These are phyloP conservation scores for Xiphophorus couchianus DNA, from an alignment of 2,113 vertebrate species.

Conservation along the genomic window DNA sequence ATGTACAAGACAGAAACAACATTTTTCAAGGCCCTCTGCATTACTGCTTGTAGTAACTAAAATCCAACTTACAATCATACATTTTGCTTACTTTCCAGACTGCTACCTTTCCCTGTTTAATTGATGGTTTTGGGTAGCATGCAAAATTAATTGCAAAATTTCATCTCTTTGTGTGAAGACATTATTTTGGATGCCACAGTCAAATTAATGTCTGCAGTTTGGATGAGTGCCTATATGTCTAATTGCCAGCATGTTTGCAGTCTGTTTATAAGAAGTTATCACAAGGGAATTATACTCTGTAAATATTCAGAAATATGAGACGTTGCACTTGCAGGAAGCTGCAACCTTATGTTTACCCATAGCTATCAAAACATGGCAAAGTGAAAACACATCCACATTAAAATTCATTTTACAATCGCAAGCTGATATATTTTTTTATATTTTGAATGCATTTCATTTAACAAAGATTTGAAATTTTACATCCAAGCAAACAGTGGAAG, in stretches of 20 bases:
- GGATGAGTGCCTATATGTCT: background rate
- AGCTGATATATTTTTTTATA: constrained; percentile 8
- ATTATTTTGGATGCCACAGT: background rate
- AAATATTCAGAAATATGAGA: background rate
- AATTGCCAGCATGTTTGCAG: background rate
- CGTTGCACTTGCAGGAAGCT: background rate
- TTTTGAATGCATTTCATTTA: background rate
- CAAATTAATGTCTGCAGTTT: background rate
- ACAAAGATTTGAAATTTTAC: background rate
- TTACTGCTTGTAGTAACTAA: background rate
- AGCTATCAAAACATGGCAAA: background rate
- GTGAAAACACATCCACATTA: background rate
- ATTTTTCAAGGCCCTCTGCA: background rate
- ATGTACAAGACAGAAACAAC: background rate
- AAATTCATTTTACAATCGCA: background rate
- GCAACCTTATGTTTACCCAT: background rate
- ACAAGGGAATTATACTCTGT: background rate
- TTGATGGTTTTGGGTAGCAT: background rate
- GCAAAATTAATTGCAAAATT: background rate
- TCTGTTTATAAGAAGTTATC: background rate
- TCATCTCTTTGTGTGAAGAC: background rate
- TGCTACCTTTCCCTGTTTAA: background rate
- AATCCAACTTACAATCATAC: background rate
- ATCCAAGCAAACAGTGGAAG: background rate
- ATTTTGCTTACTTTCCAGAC: background rate